Conservation (phyloP, 2,888 invertebrate genomes). For the Cabera pusaria region DNA sequence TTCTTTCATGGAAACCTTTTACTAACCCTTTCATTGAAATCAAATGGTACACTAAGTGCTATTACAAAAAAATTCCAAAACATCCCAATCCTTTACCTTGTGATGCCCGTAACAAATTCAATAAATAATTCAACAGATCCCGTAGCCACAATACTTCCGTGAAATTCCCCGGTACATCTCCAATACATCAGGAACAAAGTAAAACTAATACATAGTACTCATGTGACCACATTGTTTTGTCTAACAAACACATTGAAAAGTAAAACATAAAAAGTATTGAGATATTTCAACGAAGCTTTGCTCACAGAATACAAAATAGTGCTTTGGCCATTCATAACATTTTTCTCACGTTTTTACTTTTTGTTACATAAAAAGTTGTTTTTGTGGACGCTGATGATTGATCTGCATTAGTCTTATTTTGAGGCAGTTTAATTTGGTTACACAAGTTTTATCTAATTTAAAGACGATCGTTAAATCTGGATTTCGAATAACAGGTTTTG, state of each 20-base stretch:
- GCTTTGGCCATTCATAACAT: constrained; percentile 2
- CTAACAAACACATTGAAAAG: constrained; percentile 33
- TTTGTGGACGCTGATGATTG: too few relatives aligned
- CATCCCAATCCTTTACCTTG: background rate
- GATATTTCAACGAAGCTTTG: too few relatives aligned
- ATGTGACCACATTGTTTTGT: constrained; percentile 34
- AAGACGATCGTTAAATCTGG: background rate
- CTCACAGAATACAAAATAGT: too few relatives aligned
- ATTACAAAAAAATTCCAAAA: too few relatives aligned
- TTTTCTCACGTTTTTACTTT: constrained; percentile 20
- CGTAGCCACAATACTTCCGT: constrained; percentile 50
- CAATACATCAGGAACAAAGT: constrained; percentile 43
- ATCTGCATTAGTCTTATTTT: background rate
- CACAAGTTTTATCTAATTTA: constrained; percentile 1
- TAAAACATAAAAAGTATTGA: too few relatives aligned
- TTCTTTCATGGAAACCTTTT: too few relatives aligned
- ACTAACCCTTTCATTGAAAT: too few relatives aligned
- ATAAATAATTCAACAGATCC: constrained; percentile 42
- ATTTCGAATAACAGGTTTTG: background rate
- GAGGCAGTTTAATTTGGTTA: constrained; percentile 1
- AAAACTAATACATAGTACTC: constrained; percentile 45
- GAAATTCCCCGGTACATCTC: constrained; percentile 50
- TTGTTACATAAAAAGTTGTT: too few relatives aligned
- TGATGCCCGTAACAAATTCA: constrained; percentile 34
- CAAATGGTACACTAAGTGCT: too few relatives aligned